Base-by-base conservation (phyloP, 2,888 invertebrate genomes). In the Stenolophus ochropezus region DNA sequence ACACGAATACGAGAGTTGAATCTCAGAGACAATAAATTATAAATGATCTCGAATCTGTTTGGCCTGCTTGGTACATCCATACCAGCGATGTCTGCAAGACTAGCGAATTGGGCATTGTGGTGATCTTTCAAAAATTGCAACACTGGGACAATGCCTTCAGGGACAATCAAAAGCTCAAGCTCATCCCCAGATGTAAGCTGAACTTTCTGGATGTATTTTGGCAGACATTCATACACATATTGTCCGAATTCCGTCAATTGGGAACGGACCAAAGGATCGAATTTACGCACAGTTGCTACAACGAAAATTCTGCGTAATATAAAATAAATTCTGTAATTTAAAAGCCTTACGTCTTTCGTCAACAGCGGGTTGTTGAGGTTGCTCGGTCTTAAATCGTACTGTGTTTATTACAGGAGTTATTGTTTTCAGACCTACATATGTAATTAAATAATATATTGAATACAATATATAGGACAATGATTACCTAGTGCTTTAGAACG, bases 171-270 rank as follows among this genome's bases (percentile, higher is more conserved):
- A 14, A 97, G 90, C 89, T 98, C 98, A 82, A 98, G 90, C 89
- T 98, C 98, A 90, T 98, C 96, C 0, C 96, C 95, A 42, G 94
- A 91, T 2, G 95, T 94, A 49, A 99, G 89, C 88, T 98, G 98
- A 1, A 97, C 95, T 89, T 96, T 96, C 89, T 99, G 98, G n/a
- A 99, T 95, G 88, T 94, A 99, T 88, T 97, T 98, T 0, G 99
- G 98, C 86, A 99, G 87, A 89, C 98, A 98, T 86, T 97, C 97
- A 4, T 96, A 96, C 1, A 97, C 94, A 89, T 98, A 99, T 86
- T 93, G 93, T 1, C 98, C 97, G 89, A 96, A 97, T 83, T 96
- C 94, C 71, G 90, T 91, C 23, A 89, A 83, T 82, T 88, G 87
- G n/a, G 79, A 84, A 21, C 87, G 84, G 53, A 86, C 85, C 14